Base-by-base conservation (phyloP, 2,888 invertebrate genomes). In the Heliconius charithonia region DNA sequence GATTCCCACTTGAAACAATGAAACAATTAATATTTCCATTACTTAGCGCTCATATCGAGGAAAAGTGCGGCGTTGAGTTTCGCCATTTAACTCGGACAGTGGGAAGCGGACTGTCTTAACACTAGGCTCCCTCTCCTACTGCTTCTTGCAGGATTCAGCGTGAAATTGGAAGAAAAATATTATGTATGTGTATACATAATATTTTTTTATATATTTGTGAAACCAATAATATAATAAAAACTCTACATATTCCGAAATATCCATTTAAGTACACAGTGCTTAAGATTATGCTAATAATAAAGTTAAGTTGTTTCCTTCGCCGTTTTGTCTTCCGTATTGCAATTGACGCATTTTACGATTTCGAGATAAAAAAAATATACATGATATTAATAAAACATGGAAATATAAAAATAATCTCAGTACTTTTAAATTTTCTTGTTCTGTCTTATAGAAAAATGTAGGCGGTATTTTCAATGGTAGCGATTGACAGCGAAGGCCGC, bases 401-500 rank as follows among this genome's bases (percentile, higher is more conserved):
- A 63, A 63, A 27, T 27, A 62, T 62, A 63, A 72, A 59, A 65
- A 29, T 74, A 45, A 74, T 62, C 12, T 74, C 41, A 4, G 19
- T 13, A 59, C 56, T 37, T 19, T 74, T 41, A 6, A 41, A 73
- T 63, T 41, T 65, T 41, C 19, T 12, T 27, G 3, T 65, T 63
- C 37, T 41, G 19, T 74, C n/a, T 29, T 74, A 45, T 74, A 45
- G 41, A 19, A 45, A 65, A 45, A 69, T 32, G 25, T 22, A 75
- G 45, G 32, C 59, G 74, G 76, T 72, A 88, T 90, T 88, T 88
- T 90, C 89, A 89, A 91, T 90, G 90, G 82, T 83, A 76, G 83
- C 85, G 87, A 90, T 89, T 91, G 92, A 91, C 91, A 89, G 83
- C 84, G 82, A 88, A 92, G 91, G 91, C 85, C 89, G 85, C 80